Evolutionary conservation across 2,888 invertebrate species (phyloP).

Genomic region (Trachelus iudaicus): DNA sequence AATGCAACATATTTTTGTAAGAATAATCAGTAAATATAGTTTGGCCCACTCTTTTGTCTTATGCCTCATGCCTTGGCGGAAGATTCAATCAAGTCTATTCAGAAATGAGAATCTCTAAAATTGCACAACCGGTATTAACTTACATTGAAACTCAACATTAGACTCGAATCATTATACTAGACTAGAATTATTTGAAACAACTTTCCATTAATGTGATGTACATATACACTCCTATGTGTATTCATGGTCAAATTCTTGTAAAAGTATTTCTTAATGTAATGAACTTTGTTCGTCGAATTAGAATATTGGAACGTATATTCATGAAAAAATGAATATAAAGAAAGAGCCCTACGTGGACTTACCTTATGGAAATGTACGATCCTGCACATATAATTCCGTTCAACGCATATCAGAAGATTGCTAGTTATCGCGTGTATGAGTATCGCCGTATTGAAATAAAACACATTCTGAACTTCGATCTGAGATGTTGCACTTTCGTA

Average conservation of each 20-base stretch:
- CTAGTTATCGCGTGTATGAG: background rate
- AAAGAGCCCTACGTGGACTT: background rate
- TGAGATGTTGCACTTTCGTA: background rate
- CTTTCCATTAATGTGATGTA: background rate
- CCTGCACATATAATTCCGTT: background rate
- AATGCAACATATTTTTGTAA: background rate
- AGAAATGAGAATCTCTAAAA: background rate
- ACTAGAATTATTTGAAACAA: no score
- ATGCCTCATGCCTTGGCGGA: no score
- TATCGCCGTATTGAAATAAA: background rate
- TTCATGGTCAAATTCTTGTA: no score
- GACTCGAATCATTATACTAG: no score
- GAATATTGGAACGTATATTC: background rate
- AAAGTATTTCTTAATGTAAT: no score
- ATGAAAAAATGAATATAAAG: background rate
- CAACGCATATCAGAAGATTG: background rate
- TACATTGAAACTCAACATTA: background rate
- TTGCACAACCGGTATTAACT: background rate
- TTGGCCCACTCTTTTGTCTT: background rate
- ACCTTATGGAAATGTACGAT: background rate
- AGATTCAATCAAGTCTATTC: no score
- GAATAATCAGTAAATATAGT: background rate
- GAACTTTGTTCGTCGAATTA: background rate
- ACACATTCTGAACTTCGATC: background rate
- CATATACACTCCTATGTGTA: background rate